Percentiles rank a stretch among this genome's conserved stretches.
Conservation (phyloP, 2,797 vertebrate species). For the Myotis myotis region DNA sequence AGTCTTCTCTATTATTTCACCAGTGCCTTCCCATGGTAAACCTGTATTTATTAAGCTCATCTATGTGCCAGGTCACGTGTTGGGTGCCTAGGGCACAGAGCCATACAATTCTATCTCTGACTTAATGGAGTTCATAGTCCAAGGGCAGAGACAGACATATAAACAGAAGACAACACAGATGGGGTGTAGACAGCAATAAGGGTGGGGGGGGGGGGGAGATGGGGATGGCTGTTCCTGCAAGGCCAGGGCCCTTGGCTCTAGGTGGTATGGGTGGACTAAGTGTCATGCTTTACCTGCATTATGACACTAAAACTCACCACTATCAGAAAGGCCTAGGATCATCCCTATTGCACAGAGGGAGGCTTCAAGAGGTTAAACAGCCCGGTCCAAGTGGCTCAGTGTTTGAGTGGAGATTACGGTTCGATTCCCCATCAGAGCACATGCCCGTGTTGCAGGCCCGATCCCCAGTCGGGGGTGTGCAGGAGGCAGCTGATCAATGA, state of each 20-base stretch:
- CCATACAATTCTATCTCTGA: neutral
- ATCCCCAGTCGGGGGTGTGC: no score
- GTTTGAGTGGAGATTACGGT: no score
- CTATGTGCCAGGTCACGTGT: neutral
- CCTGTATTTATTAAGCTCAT: neutral
- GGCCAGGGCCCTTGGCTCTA: neutral
- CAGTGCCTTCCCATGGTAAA: conserved; percentile 2
- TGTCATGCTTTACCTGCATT: neutral
- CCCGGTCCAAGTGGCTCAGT: no score
- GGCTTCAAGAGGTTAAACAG: neutral
- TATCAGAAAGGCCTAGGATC: neutral
- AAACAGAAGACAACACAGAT: neutral
- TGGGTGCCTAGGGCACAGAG: neutral
- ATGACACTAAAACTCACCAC: conserved; percentile 2
- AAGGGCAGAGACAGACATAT: neutral
- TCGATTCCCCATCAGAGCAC: no score
- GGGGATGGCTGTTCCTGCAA: neutral
- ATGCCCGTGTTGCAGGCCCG: no score
- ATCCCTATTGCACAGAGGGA: neutral
- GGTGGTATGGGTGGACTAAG: neutral
- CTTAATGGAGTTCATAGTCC: neutral
- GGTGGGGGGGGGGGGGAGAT: neutral
- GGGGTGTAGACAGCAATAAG: neutral
- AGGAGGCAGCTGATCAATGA: no score
- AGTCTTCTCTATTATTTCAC: conserved; percentile 22